Evolutionary conservation across 2,888 invertebrate genomes (phyloP).

Genomic region (Cryptus armator): DNA sequence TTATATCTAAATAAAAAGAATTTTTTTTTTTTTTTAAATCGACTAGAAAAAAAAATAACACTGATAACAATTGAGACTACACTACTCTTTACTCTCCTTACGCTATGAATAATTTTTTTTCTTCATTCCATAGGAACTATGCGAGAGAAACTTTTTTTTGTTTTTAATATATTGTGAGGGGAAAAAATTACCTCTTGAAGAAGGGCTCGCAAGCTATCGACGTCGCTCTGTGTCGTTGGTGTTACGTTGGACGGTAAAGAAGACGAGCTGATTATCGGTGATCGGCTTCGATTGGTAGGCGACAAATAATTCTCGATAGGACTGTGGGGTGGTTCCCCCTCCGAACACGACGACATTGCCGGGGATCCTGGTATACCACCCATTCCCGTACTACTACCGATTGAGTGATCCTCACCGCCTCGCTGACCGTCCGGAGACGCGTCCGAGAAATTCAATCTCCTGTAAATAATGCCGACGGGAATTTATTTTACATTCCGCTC

Average conservation of each 20-base stretch:
- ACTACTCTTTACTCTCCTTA: conserved; percentile 23
- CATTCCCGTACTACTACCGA: conserved; percentile 73
- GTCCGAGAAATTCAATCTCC: conserved; percentile 82
- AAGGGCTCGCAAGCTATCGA: conserved; percentile 91
- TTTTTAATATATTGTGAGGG: conserved; percentile 26
- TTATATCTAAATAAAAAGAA: neutral
- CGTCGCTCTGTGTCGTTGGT: conserved; percentile 86
- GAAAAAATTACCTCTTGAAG: conserved; percentile 90
- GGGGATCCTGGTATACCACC: conserved; percentile 82
- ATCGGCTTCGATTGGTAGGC: conserved; percentile 81
- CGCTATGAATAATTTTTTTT: conserved; percentile 7
- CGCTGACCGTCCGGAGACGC: conserved; percentile 80
- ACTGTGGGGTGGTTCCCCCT: conserved; percentile 82
- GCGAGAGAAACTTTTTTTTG: neutral
- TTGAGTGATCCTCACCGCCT: conserved; percentile 76
- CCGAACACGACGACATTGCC: conserved; percentile 83
- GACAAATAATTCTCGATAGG: conserved; percentile 81
- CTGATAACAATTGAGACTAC: conserved; percentile 10
- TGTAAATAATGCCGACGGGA: conserved; percentile 61
- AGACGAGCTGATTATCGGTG: conserved; percentile 83
- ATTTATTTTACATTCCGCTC: conserved; percentile 20
- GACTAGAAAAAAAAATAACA: conserved; percentile 23
- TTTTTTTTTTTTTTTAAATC: too few relatives aligned
- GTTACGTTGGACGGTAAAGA: conserved; percentile 85
- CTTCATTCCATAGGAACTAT: too few relatives aligned